Percentiles rank a stretch among this genome's conserved stretches.
phyloP scores from a whole-genome alignment of 2,797 vertebrate genomes.

The Sebastes trivittatus region DNA sequence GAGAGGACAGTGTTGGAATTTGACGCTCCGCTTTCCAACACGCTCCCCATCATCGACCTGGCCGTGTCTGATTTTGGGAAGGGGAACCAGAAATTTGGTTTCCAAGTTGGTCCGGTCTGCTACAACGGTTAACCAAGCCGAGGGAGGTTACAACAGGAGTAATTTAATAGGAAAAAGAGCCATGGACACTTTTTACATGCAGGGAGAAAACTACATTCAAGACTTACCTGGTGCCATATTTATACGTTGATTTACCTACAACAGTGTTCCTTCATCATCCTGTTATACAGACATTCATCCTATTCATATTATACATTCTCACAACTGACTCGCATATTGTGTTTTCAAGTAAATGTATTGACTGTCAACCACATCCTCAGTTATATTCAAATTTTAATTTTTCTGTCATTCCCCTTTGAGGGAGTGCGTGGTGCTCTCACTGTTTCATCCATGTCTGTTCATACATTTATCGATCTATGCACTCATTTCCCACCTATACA shows the following conservation, averaged over 20 bases:
- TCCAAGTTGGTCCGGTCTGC: conserved; percentile 95
- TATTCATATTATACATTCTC: neutral
- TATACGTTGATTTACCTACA: conserved; percentile 64
- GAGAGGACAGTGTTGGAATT: conserved; percentile 93
- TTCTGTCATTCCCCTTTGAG: conserved; percentile 23
- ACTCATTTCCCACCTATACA: conserved; percentile 12
- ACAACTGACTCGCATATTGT: conserved; percentile 12
- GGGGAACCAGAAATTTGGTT: conserved; percentile 95
- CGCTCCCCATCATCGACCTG: conserved; percentile 91
- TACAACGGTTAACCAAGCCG: conserved; percentile 85
- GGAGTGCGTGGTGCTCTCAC: conserved; percentile 43
- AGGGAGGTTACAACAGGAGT: conserved; percentile 21
- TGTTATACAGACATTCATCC: neutral
- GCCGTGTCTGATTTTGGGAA: conserved; percentile 95
- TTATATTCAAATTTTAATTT: neutral
- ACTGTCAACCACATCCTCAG: neutral
- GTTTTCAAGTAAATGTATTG: neutral
- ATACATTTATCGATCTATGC: conserved; percentile 24
- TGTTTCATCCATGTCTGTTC: conserved; percentile 7
- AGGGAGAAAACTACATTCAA: conserved; percentile 69
- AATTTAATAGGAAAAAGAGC: conserved; percentile 64
- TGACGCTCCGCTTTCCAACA: conserved; percentile 88
- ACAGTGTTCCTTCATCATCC: conserved; percentile 50
- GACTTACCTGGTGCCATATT: conserved; percentile 68
- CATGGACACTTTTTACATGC: conserved; percentile 74